Evolutionary conservation across 2,888 invertebrate species (phyloP), one percentile per base, ranked within the genome.

Genomic region (Gastrophysa polygoni): DNA sequence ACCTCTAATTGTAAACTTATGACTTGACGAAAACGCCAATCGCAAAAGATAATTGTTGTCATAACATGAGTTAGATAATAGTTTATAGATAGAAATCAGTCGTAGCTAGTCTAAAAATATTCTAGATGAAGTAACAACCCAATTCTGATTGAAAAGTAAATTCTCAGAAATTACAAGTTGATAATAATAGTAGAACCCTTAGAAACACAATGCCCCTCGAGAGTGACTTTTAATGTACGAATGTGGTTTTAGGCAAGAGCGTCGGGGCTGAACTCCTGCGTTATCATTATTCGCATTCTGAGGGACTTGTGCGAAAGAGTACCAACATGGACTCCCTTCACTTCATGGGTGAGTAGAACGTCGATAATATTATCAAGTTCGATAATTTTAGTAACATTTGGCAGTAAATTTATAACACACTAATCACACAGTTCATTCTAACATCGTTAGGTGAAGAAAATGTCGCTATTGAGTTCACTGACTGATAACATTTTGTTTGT

Each of bases 261-360:
- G 70, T 93, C 94, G 75, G 92, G 93, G 71, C 88, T 97, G 79
- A 96, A 96, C 83, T 96, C 96, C 72, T 97, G 97, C 82, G 95
- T 97, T 67, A 92, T 98, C 85, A 91, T 98, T 77, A 96, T 99
- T 80, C 89, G 98, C 71, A 92, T 99, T 77, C 86, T 99, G 83
- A 88, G 98, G 72, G 98, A 98, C 86, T 87, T 99, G 64, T 96
- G 97, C 83, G 92, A 93, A 80, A 89, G 98, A 76, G 91, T 95
- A 63, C 93, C 95, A 68, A 95, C 95, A 61, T 98, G 98, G 97
- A 90, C 92, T 73, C 91, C 96, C 63, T 86, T 99, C 67, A 92
- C 92, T 78, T 91, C 95, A 73, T 99, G 98, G 93, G 96, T 96
- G 84, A 87, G 88, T 86, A 16, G 2, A n/a, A n/a, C n/a, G n/a